Conservation (phyloP, 2,888 invertebrate genomes). For the Lagria hirta region DNA sequence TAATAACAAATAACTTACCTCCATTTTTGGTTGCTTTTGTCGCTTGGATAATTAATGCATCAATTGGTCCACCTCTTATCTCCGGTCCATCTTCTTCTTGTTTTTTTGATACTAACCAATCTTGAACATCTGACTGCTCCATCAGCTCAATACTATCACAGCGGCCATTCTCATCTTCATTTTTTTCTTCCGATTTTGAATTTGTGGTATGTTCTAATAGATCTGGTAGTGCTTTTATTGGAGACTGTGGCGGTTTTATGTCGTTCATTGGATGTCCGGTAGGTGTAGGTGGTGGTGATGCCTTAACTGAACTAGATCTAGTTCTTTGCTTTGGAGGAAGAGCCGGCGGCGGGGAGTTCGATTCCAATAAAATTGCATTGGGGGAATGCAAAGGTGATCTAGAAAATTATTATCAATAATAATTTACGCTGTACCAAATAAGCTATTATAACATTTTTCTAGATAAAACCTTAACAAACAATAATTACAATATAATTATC, state of each 20-base stretch:
- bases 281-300: conserved; percentile 44
- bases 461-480: no score
- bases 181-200: conserved; percentile 14
- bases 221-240: conserved; percentile 47
- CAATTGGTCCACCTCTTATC: conserved; percentile 89
- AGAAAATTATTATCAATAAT: no score
- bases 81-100: conserved; percentile 85
- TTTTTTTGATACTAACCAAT: conserved; percentile 78
- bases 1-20: conserved; percentile 42
- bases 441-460: neutral
- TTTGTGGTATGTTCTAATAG: conserved; percentile 48
- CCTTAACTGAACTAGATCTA: conserved; percentile 51
- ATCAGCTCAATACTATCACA: conserved; percentile 64
- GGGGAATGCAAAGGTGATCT: conserved; percentile 44
- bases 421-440: conserved; percentile 34
- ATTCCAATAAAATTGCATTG: conserved; percentile 29
- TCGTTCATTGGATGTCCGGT: conserved; percentile 14
- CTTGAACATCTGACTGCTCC: conserved; percentile 78
- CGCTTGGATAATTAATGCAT: conserved; percentile 94
- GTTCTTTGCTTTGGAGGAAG: conserved; percentile 61
- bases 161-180: conserved; percentile 31
- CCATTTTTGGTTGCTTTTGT: conserved; percentile 89
- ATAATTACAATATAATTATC: no score
- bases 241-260: conserved; percentile 30
- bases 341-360: conserved; percentile 52